phyloP scores from a whole-genome alignment of 2,888 invertebrate species.

The Leucoptera coffeella region DNA sequence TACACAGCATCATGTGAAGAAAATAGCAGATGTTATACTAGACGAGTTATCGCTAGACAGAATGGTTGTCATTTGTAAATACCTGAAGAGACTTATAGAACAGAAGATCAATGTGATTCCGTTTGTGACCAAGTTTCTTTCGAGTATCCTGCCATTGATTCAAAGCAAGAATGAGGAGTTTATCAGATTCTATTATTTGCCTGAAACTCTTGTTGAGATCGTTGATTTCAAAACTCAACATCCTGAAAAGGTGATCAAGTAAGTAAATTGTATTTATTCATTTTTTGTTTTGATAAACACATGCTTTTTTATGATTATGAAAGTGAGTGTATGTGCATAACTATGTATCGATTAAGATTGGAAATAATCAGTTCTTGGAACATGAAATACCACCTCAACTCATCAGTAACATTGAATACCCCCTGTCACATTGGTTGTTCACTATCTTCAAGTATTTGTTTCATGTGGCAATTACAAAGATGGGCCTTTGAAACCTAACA shows the following conservation, averaged over 20 bases:
- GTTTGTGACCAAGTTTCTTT: constrained; percentile 53
- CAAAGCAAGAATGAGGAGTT: constrained; percentile 41
- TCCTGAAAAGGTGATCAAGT: constrained; percentile 54
- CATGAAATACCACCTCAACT: too few species aligned
- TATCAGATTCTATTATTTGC: constrained; percentile 39
- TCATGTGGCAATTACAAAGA: too few species aligned
- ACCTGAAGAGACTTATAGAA: constrained; percentile 48
- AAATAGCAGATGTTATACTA: constrained; percentile 47
- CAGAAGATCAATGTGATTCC: constrained; percentile 49
- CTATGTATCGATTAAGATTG: too few species aligned
- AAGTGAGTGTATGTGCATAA: too few species aligned
- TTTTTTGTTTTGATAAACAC: too few species aligned
- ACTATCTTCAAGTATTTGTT: too few species aligned
- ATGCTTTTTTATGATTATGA: too few species aligned
- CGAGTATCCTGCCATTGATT: constrained; percentile 39
- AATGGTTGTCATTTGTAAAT: constrained; percentile 22
- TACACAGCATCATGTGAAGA: constrained; percentile 46
- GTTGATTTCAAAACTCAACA: constrained; percentile 53
- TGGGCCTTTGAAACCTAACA: too few species aligned
- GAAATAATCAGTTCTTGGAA: too few species aligned
- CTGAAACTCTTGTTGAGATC: constrained; percentile 52
- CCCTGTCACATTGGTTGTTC: too few species aligned
- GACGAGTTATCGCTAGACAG: constrained; percentile 29
- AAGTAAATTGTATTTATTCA: too few species aligned
- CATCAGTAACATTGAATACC: too few species aligned